Conservation (phyloP, 2,797 vertebrate genomes). For the Sebastes cheni region DNA sequence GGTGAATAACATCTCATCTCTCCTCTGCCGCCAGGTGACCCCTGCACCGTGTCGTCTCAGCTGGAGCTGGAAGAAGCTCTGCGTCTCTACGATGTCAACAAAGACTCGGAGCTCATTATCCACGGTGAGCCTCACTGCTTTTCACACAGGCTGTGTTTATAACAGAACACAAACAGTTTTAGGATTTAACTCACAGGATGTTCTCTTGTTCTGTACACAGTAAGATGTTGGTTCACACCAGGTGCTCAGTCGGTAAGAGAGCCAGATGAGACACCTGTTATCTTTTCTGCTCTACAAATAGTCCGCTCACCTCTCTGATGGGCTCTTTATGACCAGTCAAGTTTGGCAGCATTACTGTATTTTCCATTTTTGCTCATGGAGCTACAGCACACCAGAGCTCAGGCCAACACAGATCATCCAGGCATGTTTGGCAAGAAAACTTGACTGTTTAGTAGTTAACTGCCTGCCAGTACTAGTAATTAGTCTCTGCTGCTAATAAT, state of each 20-base stretch:
- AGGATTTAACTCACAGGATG: not conserved
- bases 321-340: not conserved
- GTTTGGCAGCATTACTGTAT: not conserved
- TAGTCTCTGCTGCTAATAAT: not conserved
- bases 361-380: conserved; percentile 13
- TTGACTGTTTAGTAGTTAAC: not conserved
- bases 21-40: conserved; percentile 87
- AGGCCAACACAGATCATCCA: not conserved
- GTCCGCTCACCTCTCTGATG: not conserved
- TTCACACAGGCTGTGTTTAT: not conserved
- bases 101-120: conserved; percentile 98
- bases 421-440: not conserved
- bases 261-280: not conserved
- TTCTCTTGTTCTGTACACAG: not conserved
- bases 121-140: conserved; percentile 84
- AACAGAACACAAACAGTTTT: not conserved
- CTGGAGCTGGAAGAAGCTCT: conserved; percentile 98
- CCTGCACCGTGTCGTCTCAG: conserved; percentile 98
- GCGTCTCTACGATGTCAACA: conserved; percentile 96
- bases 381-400: not conserved
- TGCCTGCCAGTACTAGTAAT: not conserved
- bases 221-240: conserved; percentile 1
- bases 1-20: conserved; percentile 32
- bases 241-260: not conserved
- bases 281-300: not conserved